Base-by-base conservation (phyloP, 1,140 invertebrate species). In the Drosophila watanabei region DNA sequence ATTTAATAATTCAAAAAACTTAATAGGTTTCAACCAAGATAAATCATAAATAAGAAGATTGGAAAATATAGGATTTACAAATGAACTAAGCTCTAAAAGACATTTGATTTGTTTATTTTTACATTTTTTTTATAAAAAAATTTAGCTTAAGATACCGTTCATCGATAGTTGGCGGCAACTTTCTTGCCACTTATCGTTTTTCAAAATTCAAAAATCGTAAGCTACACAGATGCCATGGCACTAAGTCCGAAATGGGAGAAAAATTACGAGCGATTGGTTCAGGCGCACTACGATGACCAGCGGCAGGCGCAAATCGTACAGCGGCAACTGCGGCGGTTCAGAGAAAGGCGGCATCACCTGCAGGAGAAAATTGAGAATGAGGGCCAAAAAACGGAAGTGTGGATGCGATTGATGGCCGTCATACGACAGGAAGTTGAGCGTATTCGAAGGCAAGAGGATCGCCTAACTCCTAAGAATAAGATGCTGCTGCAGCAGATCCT, bases 211-310 rank as follows among this genome's bases (percentile, higher is more conserved):
- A 72, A 72, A 71, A 58, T 48, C 0, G 33, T 5, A 11, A 43
- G 28, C 2, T 20, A 11, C 30, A 10, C 35, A 20, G 4, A 45
- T 35, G 30, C 0, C 16, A 56, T 56, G 52, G 33, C 20, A 10
- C 20, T 56, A 9, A 11, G 14, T 5, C 39, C 30, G 5, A 65
- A 73, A 16, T 75, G 71, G 71, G 33, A 48, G 10, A 75, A 75
- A 33, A 32, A 8, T 2, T 75, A 75, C 39, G 32, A 37, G 9
- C 41, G 28, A 11, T 49, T 75, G 33, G 18, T 75, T 9, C 49
- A 41, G 2, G 18, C 46, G 24, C 58, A 75, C 35, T 14, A 16
- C 13, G 5, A 54, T 13, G 69, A 75, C 28, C 56, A 75, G 16
- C n/a, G 13, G 8, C 39, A 43, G 33, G 11, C 33, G 32, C 6